These are phyloP conservation scores for Gobio gobio DNA, from an alignment of 2,113 vertebrate genomes.

Conservation along the genomic window DNA sequence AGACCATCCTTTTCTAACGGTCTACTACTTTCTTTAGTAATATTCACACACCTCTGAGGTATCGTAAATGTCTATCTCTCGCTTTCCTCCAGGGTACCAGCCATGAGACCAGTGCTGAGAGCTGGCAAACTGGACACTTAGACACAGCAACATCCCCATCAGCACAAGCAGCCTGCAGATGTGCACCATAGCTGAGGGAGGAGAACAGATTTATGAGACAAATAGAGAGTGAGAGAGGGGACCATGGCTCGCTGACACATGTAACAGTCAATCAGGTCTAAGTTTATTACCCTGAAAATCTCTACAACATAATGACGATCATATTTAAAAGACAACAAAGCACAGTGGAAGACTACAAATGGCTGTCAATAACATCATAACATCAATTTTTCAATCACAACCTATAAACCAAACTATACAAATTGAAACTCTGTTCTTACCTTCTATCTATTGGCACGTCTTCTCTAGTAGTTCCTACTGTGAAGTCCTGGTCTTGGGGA, in stretches of 20 bases:
- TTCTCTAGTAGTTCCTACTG: neutral
- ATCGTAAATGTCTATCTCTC: conserved; percentile 72
- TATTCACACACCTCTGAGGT: conserved; percentile 71
- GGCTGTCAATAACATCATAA: neutral
- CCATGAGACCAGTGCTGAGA: conserved; percentile 90
- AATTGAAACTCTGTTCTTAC: neutral
- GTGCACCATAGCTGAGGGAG: conserved; percentile 64
- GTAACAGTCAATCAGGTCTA: neutral
- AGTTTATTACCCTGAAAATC: too few species aligned
- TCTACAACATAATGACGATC: neutral
- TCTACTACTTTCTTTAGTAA: neutral
- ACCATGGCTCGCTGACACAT: neutral
- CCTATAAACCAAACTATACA: neutral
- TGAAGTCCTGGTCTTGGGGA: neutral
- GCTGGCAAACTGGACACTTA: conserved; percentile 67
- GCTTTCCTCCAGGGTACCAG: conserved; percentile 88
- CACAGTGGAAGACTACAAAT: neutral
- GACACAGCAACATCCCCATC: conserved; percentile 75
- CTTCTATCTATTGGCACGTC: neutral
- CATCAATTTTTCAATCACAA: neutral
- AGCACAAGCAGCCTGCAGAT: conserved; percentile 75
- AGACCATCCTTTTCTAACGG: neutral
- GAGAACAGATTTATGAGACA: neutral
- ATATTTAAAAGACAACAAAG: neutral
- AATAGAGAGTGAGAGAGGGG: neutral